phyloP scores from a whole-genome alignment of 2,888 invertebrate genomes.

The Chironomus tentans region DNA sequence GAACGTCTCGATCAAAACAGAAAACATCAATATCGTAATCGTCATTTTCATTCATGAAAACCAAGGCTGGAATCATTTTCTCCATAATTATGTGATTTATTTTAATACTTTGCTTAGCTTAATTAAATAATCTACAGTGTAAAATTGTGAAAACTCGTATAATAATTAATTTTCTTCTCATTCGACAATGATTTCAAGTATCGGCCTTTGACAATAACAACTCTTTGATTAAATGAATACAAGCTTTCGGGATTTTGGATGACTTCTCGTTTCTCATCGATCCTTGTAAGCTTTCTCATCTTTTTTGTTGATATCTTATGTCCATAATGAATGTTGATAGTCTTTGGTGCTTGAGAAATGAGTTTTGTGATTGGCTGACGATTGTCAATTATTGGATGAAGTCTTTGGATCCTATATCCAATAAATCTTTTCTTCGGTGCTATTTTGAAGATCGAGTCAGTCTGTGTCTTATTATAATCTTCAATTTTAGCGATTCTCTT shows the following conservation, averaged over 20 bases:
- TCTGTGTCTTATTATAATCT: background rate
- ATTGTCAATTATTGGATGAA: background rate
- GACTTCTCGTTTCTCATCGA: slow-evolving; percentile 14
- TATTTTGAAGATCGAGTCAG: background rate
- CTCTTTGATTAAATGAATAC: slow-evolving; percentile 29
- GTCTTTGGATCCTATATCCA: slow-evolving; percentile 7
- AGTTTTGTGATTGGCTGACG: background rate
- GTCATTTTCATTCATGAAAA: background rate
- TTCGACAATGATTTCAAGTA: slow-evolving; percentile 35
- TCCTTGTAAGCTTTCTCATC: background rate
- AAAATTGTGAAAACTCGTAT: background rate
- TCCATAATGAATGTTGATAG: slow-evolving; percentile 16
- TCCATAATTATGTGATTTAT: background rate
- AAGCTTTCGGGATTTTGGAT: slow-evolving; percentile 1
- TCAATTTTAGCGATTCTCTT: background rate
- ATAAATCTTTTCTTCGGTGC: background rate
- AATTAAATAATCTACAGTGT: background rate
- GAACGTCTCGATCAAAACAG: background rate
- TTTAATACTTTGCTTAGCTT: background rate
- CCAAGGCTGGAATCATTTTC: slow-evolving; percentile 10
- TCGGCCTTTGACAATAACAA: slow-evolving; percentile 38
- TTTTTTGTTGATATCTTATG: slow-evolving; percentile 15
- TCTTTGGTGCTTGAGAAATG: background rate
- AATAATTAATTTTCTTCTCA: slow-evolving; percentile 5
- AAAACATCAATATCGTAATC: background rate